Evolutionary conservation across 2,797 vertebrate genomes (phyloP), one percentile per base, ranked within the genome.

Genomic region (Eutrigla gurnardus): DNA sequence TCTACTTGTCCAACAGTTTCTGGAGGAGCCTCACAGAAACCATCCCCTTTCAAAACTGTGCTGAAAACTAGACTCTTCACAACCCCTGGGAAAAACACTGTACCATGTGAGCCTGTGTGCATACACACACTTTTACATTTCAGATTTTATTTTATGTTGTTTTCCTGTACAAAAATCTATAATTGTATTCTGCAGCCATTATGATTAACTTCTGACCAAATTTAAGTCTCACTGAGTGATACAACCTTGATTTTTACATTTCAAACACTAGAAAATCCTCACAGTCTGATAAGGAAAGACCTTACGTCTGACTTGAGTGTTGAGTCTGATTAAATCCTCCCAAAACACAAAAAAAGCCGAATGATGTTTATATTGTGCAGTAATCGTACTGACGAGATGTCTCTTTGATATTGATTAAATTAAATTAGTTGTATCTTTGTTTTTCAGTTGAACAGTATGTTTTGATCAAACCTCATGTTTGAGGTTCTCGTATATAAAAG

Each of bases 31-130:
- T 18, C 75, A 36, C 63, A 57, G 4, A 93, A 88, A 83, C 43
- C 81, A 52, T 73, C 86, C 10, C 77, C 87, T 25, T 54, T 84
- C 52, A 94, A 82, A 86, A 66, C 40, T n/a, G 35, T 75, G 45
- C 64, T 88, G 25, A 92, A 83, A 78, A 33, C 80, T n/a, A 86
- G 82, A 50, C 63, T 88, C 42, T 47, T 84, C 62, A 63, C 86
- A 46, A 74, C 85, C 6, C 73, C 85, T 49, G 77, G 70, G 5
- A 91, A 77, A 84, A 80, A 43, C 80, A 46, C 47, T 47, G 82
- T 80, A 70, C 59, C 85, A 89, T 72, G 94, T 95, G 62, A 86
- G 87, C 57, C n/a, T 15, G 7, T 39, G 32, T 15, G 45, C 12
- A 32, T 5, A 33, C 39, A 36, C 15, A 2, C 8, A 1, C 33